Percentiles rank a stretch among this genome's conserved stretches.
These are phyloP conservation scores for Lapara coniferarum DNA, from an alignment of 2,888 invertebrate species.

Conservation along the genomic window DNA sequence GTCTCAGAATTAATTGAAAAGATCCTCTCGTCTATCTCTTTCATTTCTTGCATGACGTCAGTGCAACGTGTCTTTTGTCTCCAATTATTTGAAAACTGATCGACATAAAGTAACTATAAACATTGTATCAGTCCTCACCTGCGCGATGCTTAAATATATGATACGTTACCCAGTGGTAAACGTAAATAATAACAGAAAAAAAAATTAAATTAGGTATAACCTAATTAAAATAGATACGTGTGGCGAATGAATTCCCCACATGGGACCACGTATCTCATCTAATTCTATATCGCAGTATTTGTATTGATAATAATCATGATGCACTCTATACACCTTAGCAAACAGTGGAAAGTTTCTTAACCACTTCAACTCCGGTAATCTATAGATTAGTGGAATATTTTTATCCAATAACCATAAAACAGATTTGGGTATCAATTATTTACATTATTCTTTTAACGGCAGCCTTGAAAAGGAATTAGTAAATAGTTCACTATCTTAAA, in stretches of 20 bases:
- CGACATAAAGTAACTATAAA: too few relatives aligned
- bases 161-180: too few relatives aligned
- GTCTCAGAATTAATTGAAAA: too few relatives aligned
- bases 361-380: slow-evolving; percentile 57
- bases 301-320: slow-evolving; percentile 44
- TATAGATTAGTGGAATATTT: slow-evolving; percentile 73
- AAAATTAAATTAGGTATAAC: too few relatives aligned
- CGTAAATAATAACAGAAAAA: too few relatives aligned
- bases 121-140: too few relatives aligned
- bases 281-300: slow-evolving; percentile 39
- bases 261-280: slow-evolving; percentile 22
- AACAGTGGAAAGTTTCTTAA: slow-evolving; percentile 66
- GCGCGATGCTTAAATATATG: too few relatives aligned
- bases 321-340: slow-evolving; percentile 39
- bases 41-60: too few relatives aligned
- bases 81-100: too few relatives aligned
- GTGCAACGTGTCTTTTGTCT: too few relatives aligned
- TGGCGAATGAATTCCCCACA: slow-evolving; percentile 16
- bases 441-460: slow-evolving; percentile 20
- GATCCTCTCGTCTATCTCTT: too few relatives aligned
- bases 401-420: slow-evolving; percentile 49
- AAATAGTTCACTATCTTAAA: background rate
- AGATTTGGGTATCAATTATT: slow-evolving; percentile 30
- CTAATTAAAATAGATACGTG: slow-evolving; percentile 2
- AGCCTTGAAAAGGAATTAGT: slow-evolving; percentile 25